Evolutionary conservation across 23 tunicate genomes (phyloP), one percentile per base, ranked within the genome.

Genomic region (Ascidia mentula): DNA sequence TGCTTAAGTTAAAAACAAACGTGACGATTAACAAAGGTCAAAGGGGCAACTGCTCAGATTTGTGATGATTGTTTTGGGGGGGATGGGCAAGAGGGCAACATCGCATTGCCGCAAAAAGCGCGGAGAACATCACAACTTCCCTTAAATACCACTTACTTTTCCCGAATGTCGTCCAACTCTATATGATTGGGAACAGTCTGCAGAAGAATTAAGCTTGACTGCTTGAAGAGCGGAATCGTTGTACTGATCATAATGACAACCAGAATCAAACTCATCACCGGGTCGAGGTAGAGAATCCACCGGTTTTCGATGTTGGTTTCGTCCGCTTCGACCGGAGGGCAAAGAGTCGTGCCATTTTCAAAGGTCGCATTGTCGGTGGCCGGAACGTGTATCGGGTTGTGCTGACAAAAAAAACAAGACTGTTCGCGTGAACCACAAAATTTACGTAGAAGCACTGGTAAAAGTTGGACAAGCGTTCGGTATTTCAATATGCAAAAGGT

Each of bases 251-350:
- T 87, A 39, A 95, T 86, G 40, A 89, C 38, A 0, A 87, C 95
- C 37, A 95, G 86, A 6, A 95, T 0, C 17, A 95, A 22, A 61
- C 89, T 86, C 89, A 90, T 90, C 17, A 81, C 40, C 7, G 99
- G 99, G 80, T 95, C 99, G 40, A 95, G 31, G 73, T 95, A 95
- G 33, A 86, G 33, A 18, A 87, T 95, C 99, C 99, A 95, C 24
- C 61, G 77, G 81, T 89, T 89, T 20, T 53, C 65, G 24, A 53
- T 53, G 13, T 53, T 53, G 4, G 24, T 26, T 53, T 53, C 65
- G 13, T 53, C 65, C 4, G 2, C 65, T 28, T 5, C 65, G 24
- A 53, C 13, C 65, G 13, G 2, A 3, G 65, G 65, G 13, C 65
- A 53, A 3, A 53, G 13, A 9, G 24, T 1, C 24, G 65, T 53